Evolutionary conservation across 2,797 vertebrate species (phyloP).

Genomic region (Poecilia wingei): DNA sequence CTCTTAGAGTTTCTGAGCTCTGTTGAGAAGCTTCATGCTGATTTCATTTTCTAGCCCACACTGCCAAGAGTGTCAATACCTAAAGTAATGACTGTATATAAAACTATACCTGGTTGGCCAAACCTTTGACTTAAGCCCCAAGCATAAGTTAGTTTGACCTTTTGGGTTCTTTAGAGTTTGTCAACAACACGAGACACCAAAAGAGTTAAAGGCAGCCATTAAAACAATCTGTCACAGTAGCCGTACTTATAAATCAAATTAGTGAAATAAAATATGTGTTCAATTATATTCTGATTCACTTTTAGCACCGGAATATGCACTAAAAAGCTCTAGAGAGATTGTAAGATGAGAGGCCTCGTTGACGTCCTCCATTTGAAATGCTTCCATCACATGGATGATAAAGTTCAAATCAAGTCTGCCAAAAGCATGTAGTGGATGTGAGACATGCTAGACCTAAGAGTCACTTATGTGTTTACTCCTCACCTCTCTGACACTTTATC

Average conservation of each 20-base stretch:
- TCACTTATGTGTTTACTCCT: constrained; percentile 75
- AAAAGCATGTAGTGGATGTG: constrained; percentile 59
- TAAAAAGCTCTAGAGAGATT: constrained; percentile 19
- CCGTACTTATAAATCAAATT: background rate
- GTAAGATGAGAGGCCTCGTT: constrained; percentile 22
- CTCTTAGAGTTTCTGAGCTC: background rate
- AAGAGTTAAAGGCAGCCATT: background rate
- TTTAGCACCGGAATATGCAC: background rate
- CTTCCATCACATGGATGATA: constrained; percentile 31
- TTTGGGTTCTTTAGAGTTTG: background rate
- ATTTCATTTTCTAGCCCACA: background rate
- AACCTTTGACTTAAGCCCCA: background rate
- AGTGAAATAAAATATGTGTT: background rate
- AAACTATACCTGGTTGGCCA: background rate
- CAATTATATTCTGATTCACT: background rate
- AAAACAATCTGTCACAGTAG: background rate
- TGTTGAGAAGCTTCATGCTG: background rate
- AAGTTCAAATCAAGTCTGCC: constrained; percentile 64
- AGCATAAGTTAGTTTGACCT: background rate
- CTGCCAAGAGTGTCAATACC: background rate
- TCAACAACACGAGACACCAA: background rate
- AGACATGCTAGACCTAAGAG: constrained; percentile 63
- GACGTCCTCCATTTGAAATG: constrained; percentile 32
- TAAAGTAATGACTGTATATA: background rate
- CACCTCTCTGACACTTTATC: constrained; percentile 79